These are phyloP conservation scores for Silurus asotus DNA, from an alignment of 2,113 vertebrate genomes.

Conservation along the genomic window DNA sequence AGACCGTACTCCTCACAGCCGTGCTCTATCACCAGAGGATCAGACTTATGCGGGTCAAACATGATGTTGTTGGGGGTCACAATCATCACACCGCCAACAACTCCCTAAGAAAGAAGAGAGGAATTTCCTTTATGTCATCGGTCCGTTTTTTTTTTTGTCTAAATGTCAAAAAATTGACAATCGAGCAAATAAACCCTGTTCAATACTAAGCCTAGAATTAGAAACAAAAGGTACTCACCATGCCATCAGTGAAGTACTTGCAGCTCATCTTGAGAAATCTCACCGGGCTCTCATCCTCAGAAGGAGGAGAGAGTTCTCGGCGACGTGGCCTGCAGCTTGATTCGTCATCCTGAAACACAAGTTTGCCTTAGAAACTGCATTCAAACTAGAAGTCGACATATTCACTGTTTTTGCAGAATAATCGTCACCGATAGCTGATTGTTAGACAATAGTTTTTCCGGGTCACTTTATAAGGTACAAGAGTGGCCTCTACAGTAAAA, in stretches of 20 bases:
- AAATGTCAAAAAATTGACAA: background rate
- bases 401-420: too few species aligned
- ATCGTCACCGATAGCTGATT: too few species aligned
- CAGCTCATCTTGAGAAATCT: slow-evolving; percentile 99
- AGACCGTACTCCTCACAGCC: slow-evolving; percentile 98
- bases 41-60: slow-evolving; percentile 98
- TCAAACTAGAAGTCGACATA: background rate
- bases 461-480: too few species aligned
- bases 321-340: slow-evolving; percentile 77
- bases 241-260: slow-evolving; percentile 96
- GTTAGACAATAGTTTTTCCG: too few species aligned
- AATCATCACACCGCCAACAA: slow-evolving; percentile 96
- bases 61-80: slow-evolving; percentile 99
- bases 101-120: slow-evolving; percentile 74
- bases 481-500: too few species aligned
- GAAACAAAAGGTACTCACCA: slow-evolving; percentile 72
- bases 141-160: background rate
- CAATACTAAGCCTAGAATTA: background rate
- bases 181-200: background rate
- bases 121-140: background rate
- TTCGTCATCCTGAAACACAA: slow-evolving; percentile 75
- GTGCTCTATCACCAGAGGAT: slow-evolving; percentile 96
- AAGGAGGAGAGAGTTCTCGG: slow-evolving; percentile 86
- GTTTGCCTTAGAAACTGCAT: background rate
- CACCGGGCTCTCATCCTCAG: slow-evolving; percentile 87